phyloP scores from a whole-genome alignment of 2,888 invertebrate species.

The Macaria notata region DNA sequence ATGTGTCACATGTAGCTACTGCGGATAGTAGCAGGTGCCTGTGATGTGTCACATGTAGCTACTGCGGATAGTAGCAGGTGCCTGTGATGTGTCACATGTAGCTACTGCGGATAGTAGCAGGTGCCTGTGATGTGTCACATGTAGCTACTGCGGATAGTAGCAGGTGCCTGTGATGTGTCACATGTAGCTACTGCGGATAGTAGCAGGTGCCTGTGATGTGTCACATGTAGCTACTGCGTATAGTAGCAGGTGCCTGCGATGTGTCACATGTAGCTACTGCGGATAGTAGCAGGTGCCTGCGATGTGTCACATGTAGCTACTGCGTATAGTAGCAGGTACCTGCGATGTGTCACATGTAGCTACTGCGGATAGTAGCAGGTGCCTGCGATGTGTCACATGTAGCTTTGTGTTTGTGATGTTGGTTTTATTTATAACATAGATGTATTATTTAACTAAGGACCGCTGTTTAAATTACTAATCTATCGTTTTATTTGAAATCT shows the following conservation, averaged over 20 bases:
- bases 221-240: constrained; percentile 57
- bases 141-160: constrained; percentile 58
- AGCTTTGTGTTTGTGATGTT: constrained; percentile 52
- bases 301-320: constrained; percentile 73
- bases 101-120: constrained; percentile 64
- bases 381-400: constrained; percentile 69
- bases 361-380: constrained; percentile 64
- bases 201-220: constrained; percentile 76
- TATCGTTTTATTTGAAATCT: too few relatives aligned
- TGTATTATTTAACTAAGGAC: too few relatives aligned
- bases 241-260: constrained; percentile 76
- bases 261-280: constrained; percentile 63
- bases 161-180: constrained; percentile 77
- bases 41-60: constrained; percentile 76
- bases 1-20: constrained; percentile 71
- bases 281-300: constrained; percentile 71
- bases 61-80: constrained; percentile 64
- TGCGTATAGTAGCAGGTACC: constrained; percentile 66
- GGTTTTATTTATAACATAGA: too few relatives aligned
- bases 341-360: constrained; percentile 77
- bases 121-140: constrained; percentile 76
- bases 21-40: constrained; percentile 67
- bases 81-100: constrained; percentile 77
- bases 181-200: constrained; percentile 60
- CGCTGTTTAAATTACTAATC: too few relatives aligned